Evolutionary conservation across 2,113 vertebrate species (phyloP).

Genomic region (Poeciliopsis retropinna): DNA sequence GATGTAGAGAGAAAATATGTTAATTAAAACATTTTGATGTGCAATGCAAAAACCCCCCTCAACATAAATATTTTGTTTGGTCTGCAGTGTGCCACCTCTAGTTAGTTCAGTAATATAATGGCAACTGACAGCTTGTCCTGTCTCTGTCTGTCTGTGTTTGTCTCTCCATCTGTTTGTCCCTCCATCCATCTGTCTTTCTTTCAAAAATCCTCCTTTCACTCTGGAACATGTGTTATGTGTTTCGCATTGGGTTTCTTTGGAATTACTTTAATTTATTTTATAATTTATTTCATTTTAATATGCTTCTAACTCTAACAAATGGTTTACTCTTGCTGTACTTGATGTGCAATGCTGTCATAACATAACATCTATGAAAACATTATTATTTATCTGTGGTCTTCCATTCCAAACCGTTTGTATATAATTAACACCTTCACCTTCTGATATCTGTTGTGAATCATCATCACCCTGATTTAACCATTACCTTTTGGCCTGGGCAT

Average conservation of each 20-base stretch:
- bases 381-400: not conserved
- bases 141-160: conserved; percentile 71
- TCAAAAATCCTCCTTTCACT: conserved; percentile 65
- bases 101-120: conserved; percentile 47
- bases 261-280: too few species aligned
- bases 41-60: not conserved
- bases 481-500: conserved; percentile 29
- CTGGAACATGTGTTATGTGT: conserved; percentile 41
- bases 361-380: conserved; percentile 35
- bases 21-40: not conserved
- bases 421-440: not conserved
- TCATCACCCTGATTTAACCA: conserved; percentile 19
- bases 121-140: conserved; percentile 68
- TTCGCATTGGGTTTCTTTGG: conserved; percentile 30
- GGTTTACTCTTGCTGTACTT: conserved; percentile 38
- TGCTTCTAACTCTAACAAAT: conserved; percentile 48
- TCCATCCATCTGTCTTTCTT: conserved; percentile 68
- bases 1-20: not conserved
- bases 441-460: conserved; percentile 14
- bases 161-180: conserved; percentile 67
- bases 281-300: too few species aligned
- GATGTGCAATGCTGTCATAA: conserved; percentile 53
- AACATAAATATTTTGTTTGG: not conserved
- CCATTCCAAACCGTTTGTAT: not conserved
- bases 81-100: conserved; percentile 27